Evolutionary conservation across 2,888 invertebrate genomes (phyloP).

Genomic region (Dynastes tityus): DNA sequence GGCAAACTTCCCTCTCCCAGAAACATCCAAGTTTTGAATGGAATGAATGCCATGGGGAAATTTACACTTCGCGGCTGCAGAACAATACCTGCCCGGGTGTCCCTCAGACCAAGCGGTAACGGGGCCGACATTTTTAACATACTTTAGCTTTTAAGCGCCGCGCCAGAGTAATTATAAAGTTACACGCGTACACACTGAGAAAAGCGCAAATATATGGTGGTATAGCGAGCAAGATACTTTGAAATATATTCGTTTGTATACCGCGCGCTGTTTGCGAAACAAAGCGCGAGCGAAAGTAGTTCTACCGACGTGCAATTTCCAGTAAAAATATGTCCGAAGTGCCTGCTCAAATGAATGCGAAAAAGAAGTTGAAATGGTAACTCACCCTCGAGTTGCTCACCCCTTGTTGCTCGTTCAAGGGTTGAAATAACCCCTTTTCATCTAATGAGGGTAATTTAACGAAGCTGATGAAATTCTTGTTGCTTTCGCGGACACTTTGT

Average conservation of each 20-base stretch:
- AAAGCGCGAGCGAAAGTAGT: background rate
- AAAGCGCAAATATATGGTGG: background rate
- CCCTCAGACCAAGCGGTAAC: background rate
- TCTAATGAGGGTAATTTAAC: conserved; percentile 39
- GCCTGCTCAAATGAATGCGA: background rate
- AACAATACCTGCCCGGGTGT: conserved; percentile 20
- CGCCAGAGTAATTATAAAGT: conserved; percentile 41
- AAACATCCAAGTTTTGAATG: conserved; percentile 36
- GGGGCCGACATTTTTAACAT: conserved; percentile 37
- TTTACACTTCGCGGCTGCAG: conserved; percentile 32
- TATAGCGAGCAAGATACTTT: conserved; percentile 9
- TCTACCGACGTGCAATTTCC: conserved; percentile 2
- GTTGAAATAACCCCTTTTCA: background rate
- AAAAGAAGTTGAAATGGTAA: background rate
- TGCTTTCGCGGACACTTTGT: conserved; percentile 31
- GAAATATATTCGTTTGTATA: conserved; percentile 13
- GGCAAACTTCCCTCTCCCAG: conserved; percentile 15
- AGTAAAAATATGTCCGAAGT: conserved; percentile 25
- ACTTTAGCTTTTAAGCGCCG: conserved; percentile 38
- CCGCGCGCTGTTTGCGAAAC: background rate
- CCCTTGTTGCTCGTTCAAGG: background rate
- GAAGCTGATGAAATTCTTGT: conserved; percentile 29
- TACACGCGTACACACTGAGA: conserved; percentile 9
- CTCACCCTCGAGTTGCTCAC: background rate
- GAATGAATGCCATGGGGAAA: conserved; percentile 37